Conservation (phyloP, 2,888 invertebrate species). For the Alentia gelatinosa region DNA sequence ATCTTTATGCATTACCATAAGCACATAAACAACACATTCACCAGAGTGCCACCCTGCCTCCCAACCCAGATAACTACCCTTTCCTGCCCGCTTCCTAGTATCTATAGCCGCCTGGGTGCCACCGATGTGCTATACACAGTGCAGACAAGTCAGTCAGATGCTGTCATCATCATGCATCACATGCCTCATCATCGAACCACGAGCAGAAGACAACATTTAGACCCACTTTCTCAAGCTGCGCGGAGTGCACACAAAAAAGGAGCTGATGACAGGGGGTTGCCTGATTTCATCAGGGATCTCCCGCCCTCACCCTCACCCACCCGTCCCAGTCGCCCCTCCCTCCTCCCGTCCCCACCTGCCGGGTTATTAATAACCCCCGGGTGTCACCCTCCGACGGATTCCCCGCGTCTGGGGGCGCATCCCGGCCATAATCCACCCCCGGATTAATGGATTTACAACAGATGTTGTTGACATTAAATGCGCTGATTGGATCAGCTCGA, state of each 20-base stretch:
- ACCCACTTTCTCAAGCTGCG: neutral
- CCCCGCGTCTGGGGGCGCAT: neutral
- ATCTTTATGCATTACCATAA: no score
- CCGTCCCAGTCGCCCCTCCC: neutral
- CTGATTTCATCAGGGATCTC: neutral
- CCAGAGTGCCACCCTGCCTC: no score
- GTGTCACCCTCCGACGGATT: neutral
- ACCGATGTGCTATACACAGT: no score
- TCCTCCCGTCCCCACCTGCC: neutral
- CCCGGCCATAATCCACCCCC: neutral
- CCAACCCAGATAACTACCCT: no score
- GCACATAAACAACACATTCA: no score
- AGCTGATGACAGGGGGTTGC: neutral
- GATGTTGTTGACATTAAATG: slow-evolving; percentile 46
- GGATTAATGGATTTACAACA: slow-evolving; percentile 43
- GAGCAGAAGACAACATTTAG: neutral
- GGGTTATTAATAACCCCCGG: neutral
- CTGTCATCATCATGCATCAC: neutral
- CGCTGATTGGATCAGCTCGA: slow-evolving; percentile 3
- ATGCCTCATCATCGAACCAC: neutral
- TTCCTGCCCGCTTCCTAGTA: no score
- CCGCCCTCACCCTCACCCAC: neutral
- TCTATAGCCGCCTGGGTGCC: no score
- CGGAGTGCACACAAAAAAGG: neutral
- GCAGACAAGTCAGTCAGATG: no score